Percentiles rank a stretch among this genome's conserved stretches.
Evolutionary conservation across 2,888 invertebrate genomes (phyloP).

Genomic region (Leptura quadrifasciata): DNA sequence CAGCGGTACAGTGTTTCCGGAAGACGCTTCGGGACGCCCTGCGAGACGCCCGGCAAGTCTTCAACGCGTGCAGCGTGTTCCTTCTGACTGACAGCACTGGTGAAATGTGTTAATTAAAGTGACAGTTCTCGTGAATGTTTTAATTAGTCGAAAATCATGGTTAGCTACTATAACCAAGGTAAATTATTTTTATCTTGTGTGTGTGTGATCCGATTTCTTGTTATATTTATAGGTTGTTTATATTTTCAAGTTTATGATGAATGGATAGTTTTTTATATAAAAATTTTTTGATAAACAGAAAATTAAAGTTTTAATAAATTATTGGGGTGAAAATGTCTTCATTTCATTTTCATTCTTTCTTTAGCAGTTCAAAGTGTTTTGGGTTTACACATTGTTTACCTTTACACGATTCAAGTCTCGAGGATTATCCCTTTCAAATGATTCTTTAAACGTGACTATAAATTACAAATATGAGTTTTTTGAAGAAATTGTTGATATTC

Average conservation of each 20-base stretch:
- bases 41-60: constrained; percentile 10
- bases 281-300: too few species aligned
- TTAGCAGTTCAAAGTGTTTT: too few species aligned
- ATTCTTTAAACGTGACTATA: too few species aligned
- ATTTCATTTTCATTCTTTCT: too few species aligned
- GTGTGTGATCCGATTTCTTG: constrained; percentile 28
- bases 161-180: constrained; percentile 57
- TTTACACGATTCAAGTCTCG: too few species aligned
- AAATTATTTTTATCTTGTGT: constrained; percentile 43
- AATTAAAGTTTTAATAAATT: too few species aligned
- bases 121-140: constrained; percentile 49
- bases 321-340: too few species aligned
- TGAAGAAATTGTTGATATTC: too few species aligned
- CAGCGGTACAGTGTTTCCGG: constrained; percentile 49
- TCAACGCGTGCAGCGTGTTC: constrained; percentile 51
- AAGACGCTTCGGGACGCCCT: constrained; percentile 45
- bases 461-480: too few species aligned
- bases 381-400: too few species aligned
- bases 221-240: constrained; percentile 44
- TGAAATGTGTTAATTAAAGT: constrained; percentile 63
- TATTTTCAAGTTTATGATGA: constrained; percentile 10
- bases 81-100: constrained; percentile 48
- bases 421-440: too few species aligned
- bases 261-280: neutral
- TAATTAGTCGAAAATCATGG: constrained; percentile 51